Evolutionary conservation across 1,140 invertebrate species (phyloP).

Genomic region (Steinernema feltiae): DNA sequence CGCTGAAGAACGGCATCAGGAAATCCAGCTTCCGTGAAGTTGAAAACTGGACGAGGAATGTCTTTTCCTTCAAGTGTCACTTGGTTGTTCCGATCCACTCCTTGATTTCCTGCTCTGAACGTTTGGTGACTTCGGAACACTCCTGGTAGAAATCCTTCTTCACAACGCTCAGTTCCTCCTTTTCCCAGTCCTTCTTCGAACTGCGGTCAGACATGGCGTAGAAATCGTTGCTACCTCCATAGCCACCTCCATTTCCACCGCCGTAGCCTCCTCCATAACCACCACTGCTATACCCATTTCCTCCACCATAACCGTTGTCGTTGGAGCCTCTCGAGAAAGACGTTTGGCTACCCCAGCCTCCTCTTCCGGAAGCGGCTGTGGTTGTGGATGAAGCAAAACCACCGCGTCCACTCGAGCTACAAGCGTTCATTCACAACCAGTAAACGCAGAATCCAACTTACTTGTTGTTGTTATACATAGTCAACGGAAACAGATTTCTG

Average conservation of each 20-base stretch:
- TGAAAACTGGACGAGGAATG: slow-evolving; percentile 53
- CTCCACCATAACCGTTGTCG: neutral
- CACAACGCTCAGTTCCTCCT: slow-evolving; percentile 33
- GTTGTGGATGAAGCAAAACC: too few relatives aligned
- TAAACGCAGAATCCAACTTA: too few relatives aligned
- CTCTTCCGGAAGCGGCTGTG: too few relatives aligned
- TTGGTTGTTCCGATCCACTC: slow-evolving; percentile 43
- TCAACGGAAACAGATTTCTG: too few relatives aligned
- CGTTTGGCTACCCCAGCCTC: too few relatives aligned
- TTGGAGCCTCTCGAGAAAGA: too few relatives aligned
- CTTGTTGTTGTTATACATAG: too few relatives aligned
- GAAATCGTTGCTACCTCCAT: slow-evolving; percentile 22
- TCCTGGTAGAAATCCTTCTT: slow-evolving; percentile 53
- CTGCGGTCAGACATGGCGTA: slow-evolving; percentile 8
- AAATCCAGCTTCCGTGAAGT: slow-evolving; percentile 52
- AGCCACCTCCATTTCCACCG: slow-evolving; percentile 15
- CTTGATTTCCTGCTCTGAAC: slow-evolving; percentile 47
- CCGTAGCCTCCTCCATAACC: slow-evolving; percentile 29
- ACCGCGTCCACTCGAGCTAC: too few relatives aligned
- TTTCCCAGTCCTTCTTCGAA: slow-evolving; percentile 39
- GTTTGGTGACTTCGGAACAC: slow-evolving; percentile 42
- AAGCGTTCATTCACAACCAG: too few relatives aligned
- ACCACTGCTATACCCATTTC: neutral
- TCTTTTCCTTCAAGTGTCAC: slow-evolving; percentile 47
- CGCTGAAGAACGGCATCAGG: slow-evolving; percentile 36